Conservation (phyloP, 2,797 vertebrate species). For the Gymnoscopelus braueri region DNA sequence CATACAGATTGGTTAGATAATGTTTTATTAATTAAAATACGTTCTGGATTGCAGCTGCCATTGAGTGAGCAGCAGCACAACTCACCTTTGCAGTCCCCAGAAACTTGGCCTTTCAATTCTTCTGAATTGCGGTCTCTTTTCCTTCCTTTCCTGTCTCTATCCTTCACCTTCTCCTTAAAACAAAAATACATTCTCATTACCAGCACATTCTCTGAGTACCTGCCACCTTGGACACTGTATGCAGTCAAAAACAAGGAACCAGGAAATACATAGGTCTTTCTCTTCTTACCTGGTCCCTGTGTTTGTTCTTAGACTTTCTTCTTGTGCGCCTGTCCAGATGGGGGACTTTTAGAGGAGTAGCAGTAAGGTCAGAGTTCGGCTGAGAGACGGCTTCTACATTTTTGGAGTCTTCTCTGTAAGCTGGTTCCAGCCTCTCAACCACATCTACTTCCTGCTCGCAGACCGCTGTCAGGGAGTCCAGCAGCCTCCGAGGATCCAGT, state of each 20-base stretch:
- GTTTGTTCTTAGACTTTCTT: constrained; percentile 72
- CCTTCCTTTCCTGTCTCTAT: constrained; percentile 43
- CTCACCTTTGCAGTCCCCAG: constrained; percentile 49
- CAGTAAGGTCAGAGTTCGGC: constrained; percentile 49
- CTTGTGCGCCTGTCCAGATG: constrained; percentile 45
- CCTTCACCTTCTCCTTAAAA: constrained; percentile 51
- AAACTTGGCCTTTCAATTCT: constrained; percentile 21
- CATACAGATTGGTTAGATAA: too few species aligned
- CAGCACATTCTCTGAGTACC: neutral
- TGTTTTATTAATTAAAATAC: too few species aligned
- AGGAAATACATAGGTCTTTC: too few species aligned
- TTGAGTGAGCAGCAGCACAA: neutral
- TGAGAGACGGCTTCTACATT: constrained; percentile 23
- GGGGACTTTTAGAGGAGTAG: constrained; percentile 21
- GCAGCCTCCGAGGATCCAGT: constrained; percentile 77
- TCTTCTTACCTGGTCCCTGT: constrained; percentile 54
- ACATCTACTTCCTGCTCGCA: constrained; percentile 69
- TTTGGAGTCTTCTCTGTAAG: constrained; percentile 66
- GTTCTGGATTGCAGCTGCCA: too few species aligned
- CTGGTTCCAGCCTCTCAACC: constrained; percentile 67
- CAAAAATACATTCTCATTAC: constrained; percentile 1
- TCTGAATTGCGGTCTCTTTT: constrained; percentile 40
- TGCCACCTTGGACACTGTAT: neutral
- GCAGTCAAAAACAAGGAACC: neutral
- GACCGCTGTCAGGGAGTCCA: constrained; percentile 82